Base-by-base conservation (phyloP, 2,797 vertebrate species). In the Peromyscus nudipes region DNA sequence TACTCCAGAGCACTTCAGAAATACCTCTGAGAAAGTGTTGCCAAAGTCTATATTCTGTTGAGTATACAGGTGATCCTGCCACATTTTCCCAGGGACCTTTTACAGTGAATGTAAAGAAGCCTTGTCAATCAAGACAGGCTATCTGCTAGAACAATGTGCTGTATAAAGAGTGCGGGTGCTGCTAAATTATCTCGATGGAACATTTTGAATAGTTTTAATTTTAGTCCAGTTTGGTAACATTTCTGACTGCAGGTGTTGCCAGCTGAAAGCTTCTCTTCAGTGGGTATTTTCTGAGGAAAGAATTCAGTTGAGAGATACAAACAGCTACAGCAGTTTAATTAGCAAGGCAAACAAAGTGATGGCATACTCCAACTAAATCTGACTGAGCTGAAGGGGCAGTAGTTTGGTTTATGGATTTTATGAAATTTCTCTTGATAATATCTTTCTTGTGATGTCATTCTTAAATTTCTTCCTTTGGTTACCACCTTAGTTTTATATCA, bases 151-250 rank as follows among this genome's bases (percentile, higher is more conserved):
- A 55, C 6, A 85, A n/a, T 6, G 9, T 4, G 25, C 21, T 49
- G 0, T 76, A 0, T 37, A 55, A 25, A 64, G 23, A 65, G 4
- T 4, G 13, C 19, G 17, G 69, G 2, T 43, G 17, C 19, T 73
- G 23, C 23, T 73, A 57, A 87, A 55, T 87, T 71, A 55, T 71
- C n/a, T 55, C 2, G 5, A 0, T 77, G 81, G 60, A 57, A 75
- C 34, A 91, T 52, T 89, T 60, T 86, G 6, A 92, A 60, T 57
- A 83, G 6, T 55, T 55, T 67, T 7, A 21, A 6, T 80, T 97
- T 52, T 31, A 17, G 1, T 8, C 3, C 16, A 75, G 27, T 17
- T n/a, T 84, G 11, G 31, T 9, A 81, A 34, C 9, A n/a, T 4
- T 31, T 88, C 49, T n/a, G 5, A 84, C 1, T 40, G 64, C 21